These are phyloP conservation scores for Agrochola lota DNA, from an alignment of 2,888 invertebrate genomes.

Conservation along the genomic window DNA sequence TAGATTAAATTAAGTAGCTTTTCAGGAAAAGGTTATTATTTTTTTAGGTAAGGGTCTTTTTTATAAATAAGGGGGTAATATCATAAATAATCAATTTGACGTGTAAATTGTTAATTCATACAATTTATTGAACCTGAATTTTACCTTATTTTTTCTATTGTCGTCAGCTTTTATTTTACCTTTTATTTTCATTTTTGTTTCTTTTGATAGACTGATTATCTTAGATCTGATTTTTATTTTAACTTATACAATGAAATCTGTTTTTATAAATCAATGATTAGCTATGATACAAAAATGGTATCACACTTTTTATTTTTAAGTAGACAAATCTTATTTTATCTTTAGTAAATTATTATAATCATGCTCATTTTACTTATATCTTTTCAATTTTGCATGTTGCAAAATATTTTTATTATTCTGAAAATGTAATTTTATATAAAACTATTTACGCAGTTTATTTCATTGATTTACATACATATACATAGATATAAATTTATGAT, in stretches of 20 bases:
- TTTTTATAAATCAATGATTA: conserved; percentile 13
- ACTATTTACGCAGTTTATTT: background rate
- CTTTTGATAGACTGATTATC: conserved; percentile 65
- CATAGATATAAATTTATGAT: conserved; percentile 18
- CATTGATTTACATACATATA: background rate
- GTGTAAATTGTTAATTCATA: background rate
- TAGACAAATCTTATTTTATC: conserved; percentile 64
- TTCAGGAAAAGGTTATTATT: background rate
- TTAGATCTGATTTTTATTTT: conserved; percentile 61
- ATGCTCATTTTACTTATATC: conserved; percentile 18
- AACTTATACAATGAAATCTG: conserved; percentile 6
- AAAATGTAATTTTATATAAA: conserved; percentile 6
- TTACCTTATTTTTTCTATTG: conserved; percentile 1
- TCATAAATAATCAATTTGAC: conserved; percentile 7
- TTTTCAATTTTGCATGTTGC: background rate
- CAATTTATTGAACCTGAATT: background rate
- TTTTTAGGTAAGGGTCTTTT: no score
- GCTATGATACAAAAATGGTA: conserved; percentile 5
- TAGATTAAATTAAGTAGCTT: background rate
- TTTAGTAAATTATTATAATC: conserved; percentile 37
- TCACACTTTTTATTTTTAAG: conserved; percentile 62
- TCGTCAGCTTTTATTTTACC: conserved; percentile 8
- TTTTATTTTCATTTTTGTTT: conserved; percentile 38
- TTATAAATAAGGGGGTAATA: conserved; percentile 10
- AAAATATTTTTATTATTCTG: conserved; percentile 5